Conservation (phyloP, 2,113 vertebrate genomes). For the Silurus meridionalis region DNA sequence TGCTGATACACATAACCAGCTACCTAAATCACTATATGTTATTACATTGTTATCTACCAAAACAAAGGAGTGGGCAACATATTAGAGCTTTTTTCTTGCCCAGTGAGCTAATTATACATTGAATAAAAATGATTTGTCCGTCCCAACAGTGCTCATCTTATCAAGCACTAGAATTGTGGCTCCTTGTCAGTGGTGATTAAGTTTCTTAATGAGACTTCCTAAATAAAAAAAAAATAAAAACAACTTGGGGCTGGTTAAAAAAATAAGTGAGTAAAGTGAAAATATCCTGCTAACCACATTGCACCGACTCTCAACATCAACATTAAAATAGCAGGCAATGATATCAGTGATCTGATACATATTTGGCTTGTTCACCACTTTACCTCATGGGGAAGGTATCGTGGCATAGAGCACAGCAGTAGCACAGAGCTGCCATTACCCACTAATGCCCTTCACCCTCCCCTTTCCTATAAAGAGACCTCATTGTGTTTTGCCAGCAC, state of each 20-base stretch:
- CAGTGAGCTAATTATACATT: background rate
- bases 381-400: constrained; percentile 20
- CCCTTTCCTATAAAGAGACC: constrained; percentile 38
- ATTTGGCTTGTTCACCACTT: background rate
- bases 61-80: background rate
- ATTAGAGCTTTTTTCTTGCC: background rate
- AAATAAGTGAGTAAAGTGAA: background rate
- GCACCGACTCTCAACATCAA: background rate
- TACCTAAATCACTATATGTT: background rate
- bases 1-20: background rate
- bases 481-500: constrained; percentile 36
- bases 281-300: background rate
- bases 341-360: background rate
- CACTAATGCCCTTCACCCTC: constrained; percentile 22
- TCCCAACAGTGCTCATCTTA: background rate
- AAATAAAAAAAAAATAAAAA: background rate
- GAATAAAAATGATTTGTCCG: background rate
- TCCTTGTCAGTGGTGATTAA: background rate
- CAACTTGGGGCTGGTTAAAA: background rate
- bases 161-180: background rate
- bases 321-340: background rate
- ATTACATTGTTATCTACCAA: background rate
- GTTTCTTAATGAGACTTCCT: no score
- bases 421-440: constrained; percentile 29
- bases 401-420: constrained; percentile 7